Percentiles rank a stretch among this genome's conserved stretches.
phyloP scores from a whole-genome alignment of 2,113 vertebrate species.

The Mastomys coucha region DNA sequence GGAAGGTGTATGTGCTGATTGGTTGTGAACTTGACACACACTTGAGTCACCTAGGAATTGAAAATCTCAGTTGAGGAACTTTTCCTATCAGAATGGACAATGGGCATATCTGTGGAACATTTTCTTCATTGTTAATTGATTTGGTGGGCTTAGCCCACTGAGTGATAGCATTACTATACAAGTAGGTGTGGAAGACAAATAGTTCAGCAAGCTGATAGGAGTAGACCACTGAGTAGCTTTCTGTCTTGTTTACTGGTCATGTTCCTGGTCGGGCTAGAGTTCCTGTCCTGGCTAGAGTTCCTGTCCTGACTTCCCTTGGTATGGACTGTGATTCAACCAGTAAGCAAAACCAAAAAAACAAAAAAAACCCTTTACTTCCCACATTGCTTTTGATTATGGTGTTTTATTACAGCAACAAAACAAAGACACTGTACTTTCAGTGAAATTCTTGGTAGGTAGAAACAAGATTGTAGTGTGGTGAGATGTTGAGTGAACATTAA shows the following conservation, averaged over 20 bases:
- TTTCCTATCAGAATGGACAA: not conserved
- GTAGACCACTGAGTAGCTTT: not conserved
- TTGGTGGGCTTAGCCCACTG: not conserved
- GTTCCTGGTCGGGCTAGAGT: not conserved
- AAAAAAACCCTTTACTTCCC: not conserved
- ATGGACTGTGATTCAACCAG: not conserved
- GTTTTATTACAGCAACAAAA: not conserved
- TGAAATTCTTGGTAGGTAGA: conserved; percentile 54
- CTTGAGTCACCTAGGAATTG: not conserved
- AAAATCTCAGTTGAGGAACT: not conserved
- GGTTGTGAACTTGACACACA: not conserved
- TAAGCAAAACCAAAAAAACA: not conserved
- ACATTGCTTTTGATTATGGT: not conserved
- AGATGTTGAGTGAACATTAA: conserved; percentile 57
- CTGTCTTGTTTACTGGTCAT: not conserved
- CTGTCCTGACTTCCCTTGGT: not conserved
- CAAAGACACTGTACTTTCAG: conserved; percentile 59
- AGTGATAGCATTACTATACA: not conserved
- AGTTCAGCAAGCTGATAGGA: not conserved
- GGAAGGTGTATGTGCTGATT: not conserved
- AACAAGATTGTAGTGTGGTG: conserved; percentile 60
- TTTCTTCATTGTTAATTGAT: not conserved
- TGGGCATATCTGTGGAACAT: not conserved
- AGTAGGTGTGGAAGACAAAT: too few species aligned
- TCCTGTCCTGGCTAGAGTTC: not conserved